phyloP scores from a whole-genome alignment of 2,797 vertebrate genomes.

The Falco columbarius region DNA sequence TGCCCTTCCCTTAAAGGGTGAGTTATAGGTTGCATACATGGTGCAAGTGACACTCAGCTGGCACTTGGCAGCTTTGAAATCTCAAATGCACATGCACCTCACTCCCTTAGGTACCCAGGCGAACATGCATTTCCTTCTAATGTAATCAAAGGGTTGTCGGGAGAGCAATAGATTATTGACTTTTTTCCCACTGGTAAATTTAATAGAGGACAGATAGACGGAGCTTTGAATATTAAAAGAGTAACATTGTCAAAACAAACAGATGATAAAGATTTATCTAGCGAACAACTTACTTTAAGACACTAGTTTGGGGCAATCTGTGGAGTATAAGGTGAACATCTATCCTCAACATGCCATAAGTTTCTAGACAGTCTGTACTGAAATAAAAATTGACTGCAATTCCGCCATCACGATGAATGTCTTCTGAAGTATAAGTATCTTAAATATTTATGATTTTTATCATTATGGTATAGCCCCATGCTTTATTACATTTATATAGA shows the following conservation, averaged over 20 bases:
- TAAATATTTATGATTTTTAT: not conserved
- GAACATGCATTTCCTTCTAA: not conserved
- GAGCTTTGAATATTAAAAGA: not conserved
- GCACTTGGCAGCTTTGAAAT: not conserved
- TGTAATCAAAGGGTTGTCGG: not conserved
- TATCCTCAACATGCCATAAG: not conserved
- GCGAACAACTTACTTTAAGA: not conserved
- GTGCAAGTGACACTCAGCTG: not conserved
- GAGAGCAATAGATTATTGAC: not conserved
- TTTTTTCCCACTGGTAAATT: not conserved
- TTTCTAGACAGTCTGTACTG: not conserved
- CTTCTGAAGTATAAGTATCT: not conserved
- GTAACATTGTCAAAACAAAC: not conserved
- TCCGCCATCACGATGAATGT: not conserved
- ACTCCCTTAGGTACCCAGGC: accelerated
- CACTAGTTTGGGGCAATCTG: not conserved
- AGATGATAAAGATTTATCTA: conserved; percentile 31
- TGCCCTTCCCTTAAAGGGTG: not conserved
- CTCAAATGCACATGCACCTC: not conserved
- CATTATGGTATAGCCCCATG: not conserved
- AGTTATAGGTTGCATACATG: not conserved
- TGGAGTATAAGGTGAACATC: not conserved
- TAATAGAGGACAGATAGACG: not conserved
- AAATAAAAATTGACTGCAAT: conserved; percentile 17
- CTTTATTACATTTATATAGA: not conserved